Percentiles rank a stretch among this genome's conserved stretches.
Conservation (phyloP, 2,113 vertebrate species). For the Shinisaurus crocodilurus region DNA sequence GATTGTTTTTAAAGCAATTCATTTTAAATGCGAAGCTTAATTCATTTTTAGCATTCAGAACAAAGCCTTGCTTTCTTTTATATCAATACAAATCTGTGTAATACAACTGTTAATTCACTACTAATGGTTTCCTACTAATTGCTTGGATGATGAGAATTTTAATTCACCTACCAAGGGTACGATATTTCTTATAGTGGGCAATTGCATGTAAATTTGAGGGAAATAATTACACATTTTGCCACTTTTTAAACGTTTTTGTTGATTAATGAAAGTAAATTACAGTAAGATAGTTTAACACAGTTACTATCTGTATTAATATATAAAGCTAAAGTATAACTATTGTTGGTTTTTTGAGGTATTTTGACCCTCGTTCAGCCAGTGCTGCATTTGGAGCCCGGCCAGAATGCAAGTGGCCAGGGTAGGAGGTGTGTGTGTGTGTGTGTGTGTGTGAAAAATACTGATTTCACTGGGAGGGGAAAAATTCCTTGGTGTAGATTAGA, state of each 20-base stretch:
- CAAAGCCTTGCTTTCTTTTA: constrained; percentile 35
- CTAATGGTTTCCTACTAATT: constrained; percentile 54
- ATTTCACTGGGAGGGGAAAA: background rate
- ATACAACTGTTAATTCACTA: constrained; percentile 37
- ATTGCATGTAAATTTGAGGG: constrained; percentile 21
- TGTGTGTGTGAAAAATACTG: background rate
- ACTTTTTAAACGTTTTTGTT: constrained; percentile 27
- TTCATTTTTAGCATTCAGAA: constrained; percentile 32
- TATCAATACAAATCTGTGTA: constrained; percentile 33
- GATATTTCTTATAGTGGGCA: constrained; percentile 36
- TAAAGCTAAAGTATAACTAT: background rate
- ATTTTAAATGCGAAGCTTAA: constrained; percentile 37
- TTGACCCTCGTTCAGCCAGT: background rate
- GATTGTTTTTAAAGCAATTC: constrained; percentile 29
- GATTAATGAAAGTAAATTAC: background rate
- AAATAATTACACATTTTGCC: background rate
- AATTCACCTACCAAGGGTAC: constrained; percentile 39
- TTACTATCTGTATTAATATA: background rate
- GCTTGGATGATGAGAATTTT: constrained; percentile 43
- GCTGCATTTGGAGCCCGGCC: background rate
- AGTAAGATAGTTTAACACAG: background rate
- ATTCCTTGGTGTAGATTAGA: too few species aligned
- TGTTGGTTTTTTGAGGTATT: background rate
- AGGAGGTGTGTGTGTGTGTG: background rate
- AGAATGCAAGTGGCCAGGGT: background rate